Percentiles rank a stretch among this genome's conserved stretches.
phyloP scores from a whole-genome alignment of 2,888 invertebrate species.

The Axea sp. region DNA sequence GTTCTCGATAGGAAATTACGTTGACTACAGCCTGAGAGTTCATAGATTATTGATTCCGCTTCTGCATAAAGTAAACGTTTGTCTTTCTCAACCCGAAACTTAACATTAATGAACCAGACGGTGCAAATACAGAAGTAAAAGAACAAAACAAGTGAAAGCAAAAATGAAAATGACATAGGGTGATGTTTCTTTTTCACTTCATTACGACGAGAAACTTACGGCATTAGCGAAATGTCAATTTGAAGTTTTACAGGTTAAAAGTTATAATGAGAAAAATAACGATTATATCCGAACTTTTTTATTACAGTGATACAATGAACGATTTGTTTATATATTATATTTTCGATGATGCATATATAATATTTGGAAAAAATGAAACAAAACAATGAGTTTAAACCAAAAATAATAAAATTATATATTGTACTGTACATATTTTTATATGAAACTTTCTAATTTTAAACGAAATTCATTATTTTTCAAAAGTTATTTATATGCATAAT shows the following conservation, averaged over 20 bases:
- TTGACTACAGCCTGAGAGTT: slow-evolving; percentile 17
- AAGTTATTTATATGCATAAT: too few relatives aligned
- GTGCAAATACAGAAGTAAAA: slow-evolving; percentile 6
- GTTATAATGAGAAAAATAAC: slow-evolving; percentile 45
- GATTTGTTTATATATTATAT: neutral
- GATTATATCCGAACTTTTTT: slow-evolving; percentile 23
- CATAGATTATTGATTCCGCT: slow-evolving; percentile 44
- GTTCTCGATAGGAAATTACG: slow-evolving; percentile 56
- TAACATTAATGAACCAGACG: slow-evolving; percentile 27
- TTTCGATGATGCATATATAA: too few relatives aligned
- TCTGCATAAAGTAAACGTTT: slow-evolving; percentile 42
- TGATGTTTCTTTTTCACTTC: neutral
- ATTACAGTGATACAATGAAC: neutral
- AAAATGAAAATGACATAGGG: slow-evolving; percentile 11
- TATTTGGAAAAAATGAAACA: too few relatives aligned
- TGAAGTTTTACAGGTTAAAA: slow-evolving; percentile 15
- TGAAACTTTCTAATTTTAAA: too few relatives aligned
- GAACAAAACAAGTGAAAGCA: neutral
- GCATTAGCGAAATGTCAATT: slow-evolving; percentile 27
- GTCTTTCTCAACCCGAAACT: slow-evolving; percentile 21
- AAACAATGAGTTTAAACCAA: too few relatives aligned
- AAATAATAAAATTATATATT: too few relatives aligned
- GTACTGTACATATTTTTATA: too few relatives aligned
- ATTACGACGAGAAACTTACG: neutral
- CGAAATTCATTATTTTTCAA: too few relatives aligned